These are phyloP conservation scores for Pocillopora meandrina DNA, from an alignment of 92 coral and sea anemone genomes.

Conservation along the genomic window DNA sequence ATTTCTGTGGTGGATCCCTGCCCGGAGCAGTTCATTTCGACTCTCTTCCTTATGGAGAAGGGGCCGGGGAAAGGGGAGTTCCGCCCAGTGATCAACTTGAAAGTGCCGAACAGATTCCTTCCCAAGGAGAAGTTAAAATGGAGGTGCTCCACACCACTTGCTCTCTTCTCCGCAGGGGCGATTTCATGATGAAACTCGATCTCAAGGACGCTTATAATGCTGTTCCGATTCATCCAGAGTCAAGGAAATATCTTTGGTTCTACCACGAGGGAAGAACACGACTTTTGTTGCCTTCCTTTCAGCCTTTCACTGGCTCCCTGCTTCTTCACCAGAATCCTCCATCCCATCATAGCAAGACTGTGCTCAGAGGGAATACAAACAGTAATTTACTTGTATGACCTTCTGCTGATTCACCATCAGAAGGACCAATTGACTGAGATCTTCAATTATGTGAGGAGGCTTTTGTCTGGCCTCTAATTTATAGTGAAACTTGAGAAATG, in stretches of 20 bases:
- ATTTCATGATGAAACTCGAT: slow-evolving; percentile 25
- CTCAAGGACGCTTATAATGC: slow-evolving; percentile 40
- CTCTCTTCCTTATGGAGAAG: slow-evolving; percentile 41
- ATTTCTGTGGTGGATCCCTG: slow-evolving; percentile 11
- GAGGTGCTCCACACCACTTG: slow-evolving; percentile 42
- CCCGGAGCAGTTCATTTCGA: slow-evolving; percentile 55
- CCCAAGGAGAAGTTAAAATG: slow-evolving; percentile 50
- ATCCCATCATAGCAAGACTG: slow-evolving; percentile 28
- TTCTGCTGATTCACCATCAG: slow-evolving; percentile 32
- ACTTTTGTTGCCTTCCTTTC: slow-evolving; percentile 47
- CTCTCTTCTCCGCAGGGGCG: slow-evolving; percentile 45
- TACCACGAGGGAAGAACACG: slow-evolving; percentile 35
- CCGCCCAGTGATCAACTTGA: slow-evolving; percentile 46
- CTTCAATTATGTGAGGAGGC: slow-evolving; percentile 26
- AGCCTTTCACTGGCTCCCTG: slow-evolving; percentile 37
- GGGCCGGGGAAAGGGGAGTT: slow-evolving; percentile 32
- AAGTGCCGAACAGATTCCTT: slow-evolving; percentile 54
- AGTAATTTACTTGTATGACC: slow-evolving; percentile 51
- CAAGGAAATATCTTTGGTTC: slow-evolving; percentile 20
- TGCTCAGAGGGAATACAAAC: slow-evolving; percentile 29
- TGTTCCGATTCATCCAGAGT: slow-evolving; percentile 27
- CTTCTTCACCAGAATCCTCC: slow-evolving; percentile 28
- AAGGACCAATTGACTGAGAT: slow-evolving; percentile 7
- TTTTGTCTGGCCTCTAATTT: slow-evolving; percentile 24
- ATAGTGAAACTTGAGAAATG: slow-evolving; percentile 34